Evolutionary conservation across 1,140 invertebrate genomes (phyloP).

Genomic region (Drosophila auraria): DNA sequence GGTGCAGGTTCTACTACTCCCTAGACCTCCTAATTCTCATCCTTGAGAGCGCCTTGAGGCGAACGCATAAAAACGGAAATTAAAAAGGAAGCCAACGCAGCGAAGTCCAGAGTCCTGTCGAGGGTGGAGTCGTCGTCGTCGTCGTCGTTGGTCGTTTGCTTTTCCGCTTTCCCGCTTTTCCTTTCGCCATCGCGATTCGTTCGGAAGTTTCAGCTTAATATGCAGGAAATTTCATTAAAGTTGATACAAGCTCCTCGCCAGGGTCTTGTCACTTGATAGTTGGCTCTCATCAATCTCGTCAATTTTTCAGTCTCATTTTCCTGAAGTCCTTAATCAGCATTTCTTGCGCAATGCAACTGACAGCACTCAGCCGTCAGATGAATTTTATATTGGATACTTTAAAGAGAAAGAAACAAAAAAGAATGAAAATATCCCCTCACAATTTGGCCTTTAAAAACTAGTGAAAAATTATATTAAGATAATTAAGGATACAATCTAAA

Average conservation of each 20-base stretch:
- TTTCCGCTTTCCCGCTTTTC: conserved; percentile 8
- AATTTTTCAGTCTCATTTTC: conserved; percentile 27
- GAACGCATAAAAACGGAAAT: conserved; percentile 76
- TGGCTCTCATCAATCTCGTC: conserved; percentile 44
- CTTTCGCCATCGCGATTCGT: conserved; percentile 17
- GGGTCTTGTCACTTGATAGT: conserved; percentile 34
- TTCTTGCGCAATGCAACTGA: conserved; percentile 7
- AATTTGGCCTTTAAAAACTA: too few species aligned
- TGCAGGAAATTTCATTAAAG: conserved; percentile 78
- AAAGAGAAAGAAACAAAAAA: background rate
- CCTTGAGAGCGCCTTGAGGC: conserved; percentile 16
- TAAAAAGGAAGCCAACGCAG: conserved; percentile 75
- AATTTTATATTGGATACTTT: background rate
- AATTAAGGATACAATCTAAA: background rate
- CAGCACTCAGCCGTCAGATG: background rate
- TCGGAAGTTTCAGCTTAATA: conserved; percentile 71
- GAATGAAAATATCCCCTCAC: too few species aligned
- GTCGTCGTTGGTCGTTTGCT: conserved; percentile 21
- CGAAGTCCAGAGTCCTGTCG: conserved; percentile 50
- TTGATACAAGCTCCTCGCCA: conserved; percentile 41
- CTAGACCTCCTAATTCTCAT: too few species aligned
- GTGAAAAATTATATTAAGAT: too few species aligned
- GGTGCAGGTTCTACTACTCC: conserved; percentile 9
- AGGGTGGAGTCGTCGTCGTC: background rate
- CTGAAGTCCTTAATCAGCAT: conserved; percentile 17